phyloP scores from a whole-genome alignment of 2,113 vertebrate genomes.

The Alectura lathami region DNA sequence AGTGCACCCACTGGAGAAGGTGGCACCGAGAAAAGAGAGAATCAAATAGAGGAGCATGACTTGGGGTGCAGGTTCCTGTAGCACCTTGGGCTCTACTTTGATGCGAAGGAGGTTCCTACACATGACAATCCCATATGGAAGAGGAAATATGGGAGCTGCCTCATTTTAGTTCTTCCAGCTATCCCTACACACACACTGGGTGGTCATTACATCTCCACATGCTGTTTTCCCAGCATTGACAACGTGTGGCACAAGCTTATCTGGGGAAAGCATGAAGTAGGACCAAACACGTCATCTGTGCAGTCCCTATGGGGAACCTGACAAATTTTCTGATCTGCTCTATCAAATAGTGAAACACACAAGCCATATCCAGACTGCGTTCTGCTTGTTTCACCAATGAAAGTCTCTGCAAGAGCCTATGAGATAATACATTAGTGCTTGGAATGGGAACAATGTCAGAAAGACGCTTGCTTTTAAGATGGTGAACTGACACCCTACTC shows the following conservation, averaged over 20 bases:
- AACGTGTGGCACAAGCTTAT: not conserved
- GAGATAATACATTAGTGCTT: not conserved
- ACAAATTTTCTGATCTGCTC: not conserved
- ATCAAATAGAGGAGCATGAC: not conserved
- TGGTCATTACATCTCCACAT: not conserved
- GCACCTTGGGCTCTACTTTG: not conserved
- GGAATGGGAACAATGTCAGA: not conserved
- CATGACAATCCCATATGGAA: fast-evolving
- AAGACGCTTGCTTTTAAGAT: not conserved
- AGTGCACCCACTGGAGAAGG: not conserved
- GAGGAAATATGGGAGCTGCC: not conserved
- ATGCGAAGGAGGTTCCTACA: not conserved
- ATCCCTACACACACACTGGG: not conserved
- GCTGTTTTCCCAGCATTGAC: not conserved
- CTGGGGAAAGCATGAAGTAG: not conserved
- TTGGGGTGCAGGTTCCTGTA: not conserved
- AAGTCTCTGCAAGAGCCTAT: not conserved
- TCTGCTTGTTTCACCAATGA: not conserved
- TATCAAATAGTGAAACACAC: not conserved
- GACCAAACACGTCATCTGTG: fast-evolving
- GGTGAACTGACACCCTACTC: not conserved
- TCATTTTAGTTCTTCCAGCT: not conserved
- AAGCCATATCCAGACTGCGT: not conserved
- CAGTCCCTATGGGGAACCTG: not conserved
- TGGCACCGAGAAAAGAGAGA: not conserved